A percentile compares a stretch with the other conserved stretches of the same genome.
Evolutionary conservation across 2,113 vertebrate species (phyloP).

Genomic region (Oxyura jamaicensis): DNA sequence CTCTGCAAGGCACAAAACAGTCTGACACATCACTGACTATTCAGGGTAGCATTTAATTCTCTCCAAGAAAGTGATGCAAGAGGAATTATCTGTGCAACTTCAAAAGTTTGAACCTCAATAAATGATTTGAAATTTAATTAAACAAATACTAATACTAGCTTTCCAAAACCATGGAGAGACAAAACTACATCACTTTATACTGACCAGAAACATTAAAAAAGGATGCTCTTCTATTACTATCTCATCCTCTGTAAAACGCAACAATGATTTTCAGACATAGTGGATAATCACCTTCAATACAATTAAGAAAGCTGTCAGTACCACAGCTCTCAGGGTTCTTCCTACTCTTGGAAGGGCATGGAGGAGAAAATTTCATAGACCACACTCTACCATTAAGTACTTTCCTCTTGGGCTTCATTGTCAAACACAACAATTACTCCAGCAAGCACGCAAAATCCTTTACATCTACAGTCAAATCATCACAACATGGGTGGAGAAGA

Average conservation of each 20-base stretch:
- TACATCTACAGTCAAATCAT: background rate
- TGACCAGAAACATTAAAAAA: background rate
- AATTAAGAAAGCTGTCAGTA: background rate
- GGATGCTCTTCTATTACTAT: no score
- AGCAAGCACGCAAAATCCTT: background rate
- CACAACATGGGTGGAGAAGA: no score
- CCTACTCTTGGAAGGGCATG: accelerated
- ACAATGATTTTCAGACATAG: accelerated
- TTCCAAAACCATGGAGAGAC: background rate
- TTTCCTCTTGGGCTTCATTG: background rate
- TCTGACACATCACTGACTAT: background rate
- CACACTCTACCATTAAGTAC: no score
- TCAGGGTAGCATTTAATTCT: background rate
- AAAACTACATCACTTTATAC: accelerated
- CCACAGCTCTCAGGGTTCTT: background rate
- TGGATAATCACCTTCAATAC: accelerated
- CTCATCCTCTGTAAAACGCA: background rate
- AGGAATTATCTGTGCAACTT: background rate
- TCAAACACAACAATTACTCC: background rate
- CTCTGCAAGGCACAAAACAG: background rate
- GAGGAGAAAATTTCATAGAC: background rate
- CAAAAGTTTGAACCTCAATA: background rate
- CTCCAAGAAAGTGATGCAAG: background rate
- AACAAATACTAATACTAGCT: background rate
- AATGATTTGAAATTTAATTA: background rate